Percentiles rank a stretch among this genome's conserved stretches.
Conservation (phyloP, 2,797 vertebrate genomes). For the Macrochelys suwanniensis region DNA sequence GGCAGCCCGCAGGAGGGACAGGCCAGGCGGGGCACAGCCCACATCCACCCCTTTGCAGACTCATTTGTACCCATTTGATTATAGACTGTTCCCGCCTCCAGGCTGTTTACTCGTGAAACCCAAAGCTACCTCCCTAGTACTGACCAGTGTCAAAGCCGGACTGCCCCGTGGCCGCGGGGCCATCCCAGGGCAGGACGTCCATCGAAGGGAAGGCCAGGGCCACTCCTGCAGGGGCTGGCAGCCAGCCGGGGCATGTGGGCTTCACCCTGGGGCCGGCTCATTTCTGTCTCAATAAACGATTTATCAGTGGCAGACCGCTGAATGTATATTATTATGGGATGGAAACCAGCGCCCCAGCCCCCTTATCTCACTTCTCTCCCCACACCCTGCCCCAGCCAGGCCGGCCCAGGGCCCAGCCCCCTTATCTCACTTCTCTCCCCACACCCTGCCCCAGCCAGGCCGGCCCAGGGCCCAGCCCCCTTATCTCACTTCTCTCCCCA, state of each 20-base stretch:
- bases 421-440: no score
- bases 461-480: no score
- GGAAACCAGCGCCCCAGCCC: not conserved
- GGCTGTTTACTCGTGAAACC: not conserved
- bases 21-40: not conserved
- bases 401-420: no score
- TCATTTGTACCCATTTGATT: not conserved
- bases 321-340: not conserved
- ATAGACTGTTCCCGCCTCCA: not conserved
- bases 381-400: not conserved
- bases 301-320: not conserved
- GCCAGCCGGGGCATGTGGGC: not conserved
- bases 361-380: not conserved
- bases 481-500: not conserved
- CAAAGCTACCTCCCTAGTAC: not conserved
- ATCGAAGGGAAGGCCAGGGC: not conserved
- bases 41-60: not conserved
- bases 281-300: constrained; percentile 65
- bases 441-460: no score
- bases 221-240: not conserved
- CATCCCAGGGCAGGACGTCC: not conserved
- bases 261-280: not conserved
- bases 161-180: not conserved
- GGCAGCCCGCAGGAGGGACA: not conserved
- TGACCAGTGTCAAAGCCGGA: not conserved